Evolutionary conservation across 1,140 invertebrate genomes (phyloP), one percentile per base, ranked within the genome.

Genomic region (Goniozus legneri): DNA sequence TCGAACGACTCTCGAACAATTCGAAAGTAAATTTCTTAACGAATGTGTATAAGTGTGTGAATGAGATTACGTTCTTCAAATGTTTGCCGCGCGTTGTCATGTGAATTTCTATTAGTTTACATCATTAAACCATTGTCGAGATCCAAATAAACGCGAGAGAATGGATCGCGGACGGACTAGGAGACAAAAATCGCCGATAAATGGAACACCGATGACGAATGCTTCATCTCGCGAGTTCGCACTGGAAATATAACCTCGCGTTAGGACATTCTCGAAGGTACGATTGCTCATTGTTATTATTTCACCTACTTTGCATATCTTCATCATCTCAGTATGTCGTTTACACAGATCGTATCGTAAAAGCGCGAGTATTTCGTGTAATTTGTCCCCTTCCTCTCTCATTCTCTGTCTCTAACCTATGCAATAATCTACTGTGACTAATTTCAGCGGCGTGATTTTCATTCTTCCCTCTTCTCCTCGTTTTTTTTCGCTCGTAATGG

Each of bases 371-470:
- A 46, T 47, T 21, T 40, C 21, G 41, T 15, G 34, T 44, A 33
- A 43, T 47, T 47, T 41, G 21, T 49, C 44, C 32, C 22, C 39
- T 48, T 31, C 37, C 50, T 38, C n/a, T 16, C n/a, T 47, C 37
- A 43, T 22, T 42, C 14, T 32, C 14, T 10, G n/a, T 3, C 15
- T 8, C 19, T n/a, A 6, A 21, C 31, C 39, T 30, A 30, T 34
- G 36, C 30, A 20, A 44, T 53, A 60, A 62, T 62, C 42, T 46
- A 40, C 48, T 43, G 50, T 60, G 62, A 68, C 52, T 66, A 65
- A 68, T 52, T 59, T 61, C 52, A 54, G 49, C 58, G n/a, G 43
- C 37, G 48, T 52, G 56, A 68, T 64, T 63, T 65, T 66, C 60
- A 47, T n/a, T n/a, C n/a, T n/a, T n/a, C n/a, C n/a, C n/a, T n/a